Conservation (phyloP, 2,888 invertebrate species). For the Hypolimnas misippus region DNA sequence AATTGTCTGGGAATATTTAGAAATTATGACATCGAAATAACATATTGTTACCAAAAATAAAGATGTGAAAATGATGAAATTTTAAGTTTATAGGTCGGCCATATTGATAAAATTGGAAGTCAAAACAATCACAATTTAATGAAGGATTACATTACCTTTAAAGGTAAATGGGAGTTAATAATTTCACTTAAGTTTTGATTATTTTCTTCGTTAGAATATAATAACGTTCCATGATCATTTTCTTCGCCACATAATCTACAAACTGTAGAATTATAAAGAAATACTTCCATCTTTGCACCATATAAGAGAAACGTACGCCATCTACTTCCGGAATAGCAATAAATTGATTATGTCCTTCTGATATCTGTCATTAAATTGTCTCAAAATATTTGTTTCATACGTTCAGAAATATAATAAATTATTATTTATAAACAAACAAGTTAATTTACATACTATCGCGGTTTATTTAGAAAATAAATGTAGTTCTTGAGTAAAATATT, state of each 20-base stretch:
- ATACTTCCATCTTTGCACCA: slow-evolving; percentile 72
- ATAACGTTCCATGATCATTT: slow-evolving; percentile 87
- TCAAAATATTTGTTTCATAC: background rate
- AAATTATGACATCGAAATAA: background rate
- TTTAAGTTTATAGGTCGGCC: slow-evolving; percentile 57
- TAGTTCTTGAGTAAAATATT: too few species aligned
- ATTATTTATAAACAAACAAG: too few species aligned
- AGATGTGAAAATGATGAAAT: slow-evolving; percentile 59
- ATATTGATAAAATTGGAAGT: slow-evolving; percentile 67
- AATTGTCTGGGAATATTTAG: slow-evolving; percentile 18
- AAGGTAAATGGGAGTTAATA: slow-evolving; percentile 89
- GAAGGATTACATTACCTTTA: slow-evolving; percentile 84
- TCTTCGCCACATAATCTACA: slow-evolving; percentile 91
- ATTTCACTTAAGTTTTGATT: slow-evolving; percentile 85
- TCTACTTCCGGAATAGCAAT: slow-evolving; percentile 63
- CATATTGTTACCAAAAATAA: slow-evolving; percentile 41
- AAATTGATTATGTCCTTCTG: background rate
- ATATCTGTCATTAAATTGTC: slow-evolving; percentile 16
- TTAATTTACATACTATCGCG: too few species aligned
- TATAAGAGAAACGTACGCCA: slow-evolving; percentile 55
- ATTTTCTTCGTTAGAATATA: slow-evolving; percentile 85
- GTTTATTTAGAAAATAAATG: too few species aligned
- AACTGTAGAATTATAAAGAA: slow-evolving; percentile 87
- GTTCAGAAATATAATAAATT: slow-evolving; percentile 14
- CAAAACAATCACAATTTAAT: slow-evolving; percentile 75